Conservation (phyloP, 1,140 invertebrate species). For the Dreissena polymorpha region DNA sequence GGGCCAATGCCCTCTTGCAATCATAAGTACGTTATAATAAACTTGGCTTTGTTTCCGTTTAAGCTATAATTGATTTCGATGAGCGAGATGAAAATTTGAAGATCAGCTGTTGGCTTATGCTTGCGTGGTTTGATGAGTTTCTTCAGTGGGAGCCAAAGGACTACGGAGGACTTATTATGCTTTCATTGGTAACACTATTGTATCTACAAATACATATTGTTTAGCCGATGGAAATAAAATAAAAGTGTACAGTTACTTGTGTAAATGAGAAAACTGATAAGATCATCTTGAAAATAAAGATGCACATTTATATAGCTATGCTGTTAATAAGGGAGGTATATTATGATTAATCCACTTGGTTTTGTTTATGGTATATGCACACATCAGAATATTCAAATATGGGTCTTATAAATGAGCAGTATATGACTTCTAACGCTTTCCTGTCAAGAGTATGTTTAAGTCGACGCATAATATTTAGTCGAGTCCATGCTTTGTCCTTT, state of each 20-base stretch:
- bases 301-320: background rate
- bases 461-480: too few species aligned
- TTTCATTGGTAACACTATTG: constrained; percentile 16
- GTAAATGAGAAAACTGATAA: background rate
- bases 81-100: constrained; percentile 32
- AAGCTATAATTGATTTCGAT: constrained; percentile 35
- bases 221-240: background rate
- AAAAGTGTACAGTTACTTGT: background rate
- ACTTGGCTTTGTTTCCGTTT: background rate
- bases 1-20: too few species aligned
- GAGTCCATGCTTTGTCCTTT: too few species aligned
- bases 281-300: background rate
- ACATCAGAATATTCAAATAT: too few species aligned
- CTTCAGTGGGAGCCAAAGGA: constrained; percentile 29
- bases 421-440: too few species aligned
- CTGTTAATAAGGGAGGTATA: background rate
- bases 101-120: constrained; percentile 13
- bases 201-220: background rate
- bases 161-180: constrained; percentile 1
- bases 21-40: too few species aligned
- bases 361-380: background rate
- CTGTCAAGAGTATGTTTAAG: too few species aligned
- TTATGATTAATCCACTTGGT: too few species aligned
- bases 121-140: constrained; percentile 45
- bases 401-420: too few species aligned